Conservation (phyloP, 1,140 invertebrate species). For the Oreohelix idahoensis region DNA sequence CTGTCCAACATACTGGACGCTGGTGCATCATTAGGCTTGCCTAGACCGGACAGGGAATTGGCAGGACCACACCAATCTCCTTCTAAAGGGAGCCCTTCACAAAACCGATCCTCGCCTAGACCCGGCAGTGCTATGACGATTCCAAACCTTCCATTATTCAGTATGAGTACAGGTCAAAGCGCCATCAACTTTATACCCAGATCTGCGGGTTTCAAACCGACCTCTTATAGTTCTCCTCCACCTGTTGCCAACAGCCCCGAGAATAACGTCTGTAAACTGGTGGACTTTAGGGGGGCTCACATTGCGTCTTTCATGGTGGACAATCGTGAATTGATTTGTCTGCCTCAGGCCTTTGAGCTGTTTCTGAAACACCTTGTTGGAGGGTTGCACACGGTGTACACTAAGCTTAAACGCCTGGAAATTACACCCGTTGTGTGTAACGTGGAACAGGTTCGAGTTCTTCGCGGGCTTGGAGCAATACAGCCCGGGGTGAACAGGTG, state of each 20-base stretch:
- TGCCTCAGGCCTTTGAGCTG: conserved; percentile 97
- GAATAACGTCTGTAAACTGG: conserved; percentile 93
- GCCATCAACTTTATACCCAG: conserved; percentile 49
- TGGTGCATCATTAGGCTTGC: conserved; percentile 20
- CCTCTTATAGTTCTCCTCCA: conserved; percentile 66
- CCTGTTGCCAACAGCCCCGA: conserved; percentile 67
- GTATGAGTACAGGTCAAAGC: conserved; percentile 19
- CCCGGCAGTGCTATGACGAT: conserved; percentile 40
- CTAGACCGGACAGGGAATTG: background rate
- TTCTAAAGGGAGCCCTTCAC: background rate
- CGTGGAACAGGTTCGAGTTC: conserved; percentile 98
- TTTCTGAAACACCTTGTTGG: conserved; percentile 99
- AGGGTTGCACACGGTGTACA: conserved; percentile 98
- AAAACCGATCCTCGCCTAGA: conserved; percentile 16
- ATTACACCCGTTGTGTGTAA: conserved; percentile 99
- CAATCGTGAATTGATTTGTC: conserved; percentile 95
- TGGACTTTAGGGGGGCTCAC: conserved; percentile 90
- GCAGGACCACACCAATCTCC: conserved; percentile 1
- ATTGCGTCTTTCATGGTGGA: conserved; percentile 98
- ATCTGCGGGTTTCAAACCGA: conserved; percentile 55
- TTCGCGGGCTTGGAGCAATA: conserved; percentile 96
- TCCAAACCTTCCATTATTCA: conserved; percentile 25
- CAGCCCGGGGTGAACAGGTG: conserved; percentile 99
- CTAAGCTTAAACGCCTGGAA: conserved; percentile 97
- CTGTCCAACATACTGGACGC: conserved; percentile 27